Evolutionary conservation across 2,888 invertebrate genomes (phyloP).

Genomic region (Tiliacea aurago): DNA sequence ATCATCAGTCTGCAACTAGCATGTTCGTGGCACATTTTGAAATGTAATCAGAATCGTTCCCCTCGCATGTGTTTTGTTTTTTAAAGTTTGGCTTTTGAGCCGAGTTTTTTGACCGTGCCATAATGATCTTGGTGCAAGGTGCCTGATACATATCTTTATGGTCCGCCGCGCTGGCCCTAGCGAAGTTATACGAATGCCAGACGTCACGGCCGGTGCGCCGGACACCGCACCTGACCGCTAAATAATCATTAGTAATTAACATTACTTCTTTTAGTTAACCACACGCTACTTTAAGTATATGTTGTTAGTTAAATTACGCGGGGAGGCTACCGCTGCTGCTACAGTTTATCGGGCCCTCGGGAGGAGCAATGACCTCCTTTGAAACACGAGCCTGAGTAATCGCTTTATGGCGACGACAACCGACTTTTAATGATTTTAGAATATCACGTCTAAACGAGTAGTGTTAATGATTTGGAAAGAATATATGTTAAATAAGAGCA

Average conservation of each 20-base stretch:
- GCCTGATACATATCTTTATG: constrained; percentile 60
- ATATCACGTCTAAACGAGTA: no score
- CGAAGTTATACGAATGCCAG: constrained; percentile 36
- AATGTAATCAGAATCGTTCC: constrained; percentile 14
- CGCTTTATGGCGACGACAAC: no score
- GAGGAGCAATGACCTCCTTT: constrained; percentile 29
- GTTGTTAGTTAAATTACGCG: constrained; percentile 16
- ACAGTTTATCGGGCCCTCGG: constrained; percentile 28
- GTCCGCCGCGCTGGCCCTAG: constrained; percentile 48
- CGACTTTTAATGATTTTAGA: no score
- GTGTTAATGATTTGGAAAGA: no score
- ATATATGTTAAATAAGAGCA: no score
- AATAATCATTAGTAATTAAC: constrained; percentile 53
- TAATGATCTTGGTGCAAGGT: constrained; percentile 55
- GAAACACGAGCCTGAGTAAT: constrained; percentile 41
- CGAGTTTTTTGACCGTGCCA: constrained; percentile 27
- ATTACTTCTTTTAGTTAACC: constrained; percentile 28
- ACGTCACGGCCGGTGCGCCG: constrained; percentile 58
- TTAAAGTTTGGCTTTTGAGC: background rate
- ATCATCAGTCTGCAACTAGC: background rate
- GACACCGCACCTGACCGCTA: constrained; percentile 56
- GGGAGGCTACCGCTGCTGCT: constrained; percentile 1
- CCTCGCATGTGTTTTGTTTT: constrained; percentile 3
- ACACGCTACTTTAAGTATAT: constrained; percentile 20
- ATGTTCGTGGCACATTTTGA: constrained; percentile 1